Base-by-base conservation (phyloP, 2,113 vertebrate genomes). In the Leptosomus discolor region DNA sequence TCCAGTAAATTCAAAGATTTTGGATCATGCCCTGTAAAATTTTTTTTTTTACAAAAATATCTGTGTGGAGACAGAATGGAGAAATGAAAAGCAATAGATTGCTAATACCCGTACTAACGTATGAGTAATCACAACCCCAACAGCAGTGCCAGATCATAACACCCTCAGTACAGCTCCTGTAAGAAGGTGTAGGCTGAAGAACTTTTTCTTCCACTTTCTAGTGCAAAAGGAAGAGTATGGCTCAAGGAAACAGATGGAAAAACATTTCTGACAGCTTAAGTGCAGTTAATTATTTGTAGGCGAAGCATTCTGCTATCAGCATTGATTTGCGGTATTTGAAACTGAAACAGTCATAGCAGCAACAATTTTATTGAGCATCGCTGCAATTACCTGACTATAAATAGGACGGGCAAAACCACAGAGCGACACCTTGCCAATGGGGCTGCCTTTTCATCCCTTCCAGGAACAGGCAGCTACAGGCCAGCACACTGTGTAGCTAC, bases 371-470 rank as follows among this genome's bases (percentile, higher is more conserved):
- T 90, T 98, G 92, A 96, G 93, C 85, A 94, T 80, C 15, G 22
- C 80, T 90, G 94, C 92, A 95, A 93, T 92, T 94, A 94, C n/a
- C 87, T 85, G 69, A 39, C 95, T 98, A 97, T 94, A 98, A 97
- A 97, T 74, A 97, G 93, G 78, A 89, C 6, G 13, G 75, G 27
- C 56, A 78, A 80, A 88, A 74, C 16, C 73, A 65, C 51, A 43
- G 56, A 91, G 51, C 22, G 69, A 51, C 76, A 90, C 69, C 86
- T 90, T 57, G 54, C 64, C 70, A 46, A 39, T 0, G 0, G 51
- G 45, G 61, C 58, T 92, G 80, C 73, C 57, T 92, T 87, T 70
- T 51, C 88, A 82, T 37, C 57, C 13, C 41, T 82, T 63, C 29
- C 81, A 83, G 70, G 53, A 92, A 43, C 11, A 74, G 63, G 65